Percentiles rank a stretch among this genome's conserved stretches.
Evolutionary conservation across 2,113 vertebrate genomes (phyloP).

Genomic region (Erpornis zantholeuca): DNA sequence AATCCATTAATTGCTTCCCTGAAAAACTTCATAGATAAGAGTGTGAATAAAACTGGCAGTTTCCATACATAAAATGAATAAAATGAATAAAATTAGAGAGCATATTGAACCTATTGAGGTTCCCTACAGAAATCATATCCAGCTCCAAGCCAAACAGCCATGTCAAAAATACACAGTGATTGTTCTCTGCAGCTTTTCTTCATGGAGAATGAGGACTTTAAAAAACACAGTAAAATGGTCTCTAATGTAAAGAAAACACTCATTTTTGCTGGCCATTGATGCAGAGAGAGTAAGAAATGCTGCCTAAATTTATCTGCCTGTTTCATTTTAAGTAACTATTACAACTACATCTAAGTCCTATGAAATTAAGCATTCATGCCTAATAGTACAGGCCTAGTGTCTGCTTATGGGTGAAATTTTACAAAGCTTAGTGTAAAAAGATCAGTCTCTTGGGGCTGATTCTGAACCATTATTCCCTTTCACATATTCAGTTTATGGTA

Average conservation of each 20-base stretch:
- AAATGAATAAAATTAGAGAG: background rate
- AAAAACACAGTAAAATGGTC: background rate
- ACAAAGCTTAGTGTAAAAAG: background rate
- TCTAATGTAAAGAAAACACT: background rate
- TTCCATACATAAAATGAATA: background rate
- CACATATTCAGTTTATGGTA: background rate
- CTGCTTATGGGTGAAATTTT: background rate
- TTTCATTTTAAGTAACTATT: background rate
- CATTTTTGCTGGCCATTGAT: background rate
- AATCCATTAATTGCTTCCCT: background rate
- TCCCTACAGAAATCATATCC: background rate
- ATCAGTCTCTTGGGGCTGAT: background rate
- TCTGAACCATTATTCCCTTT: background rate
- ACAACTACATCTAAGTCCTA: background rate
- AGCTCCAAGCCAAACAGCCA: background rate
- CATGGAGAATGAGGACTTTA: background rate
- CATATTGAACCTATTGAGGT: background rate
- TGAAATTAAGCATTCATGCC: background rate
- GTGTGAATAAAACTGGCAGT: background rate
- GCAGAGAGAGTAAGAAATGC: background rate
- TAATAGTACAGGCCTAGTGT: background rate
- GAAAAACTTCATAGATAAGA: background rate
- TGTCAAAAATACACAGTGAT: background rate
- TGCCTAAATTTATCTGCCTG: background rate
- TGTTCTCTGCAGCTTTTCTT: background rate